Percentiles rank a stretch among this genome's conserved stretches.
Evolutionary conservation across 2,888 invertebrate genomes (phyloP).

Genomic region (Seladonia tumulorum): DNA sequence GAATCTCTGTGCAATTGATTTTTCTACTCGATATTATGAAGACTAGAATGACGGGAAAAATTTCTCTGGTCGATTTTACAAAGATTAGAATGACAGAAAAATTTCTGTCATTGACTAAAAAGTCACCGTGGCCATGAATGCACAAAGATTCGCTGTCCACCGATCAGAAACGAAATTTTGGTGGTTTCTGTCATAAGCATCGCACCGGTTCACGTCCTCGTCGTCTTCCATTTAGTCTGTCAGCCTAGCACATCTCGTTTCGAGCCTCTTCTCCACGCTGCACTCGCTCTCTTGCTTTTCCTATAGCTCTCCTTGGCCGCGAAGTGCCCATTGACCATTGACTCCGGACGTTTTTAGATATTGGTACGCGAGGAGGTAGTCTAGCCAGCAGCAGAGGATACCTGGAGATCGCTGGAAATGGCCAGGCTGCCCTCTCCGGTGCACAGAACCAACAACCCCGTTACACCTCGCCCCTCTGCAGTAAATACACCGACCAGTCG

Average conservation of each 20-base stretch:
- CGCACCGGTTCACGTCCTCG: background rate
- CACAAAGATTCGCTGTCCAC: background rate
- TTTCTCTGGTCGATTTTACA: too few species aligned
- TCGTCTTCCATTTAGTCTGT: background rate
- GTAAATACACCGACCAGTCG: constrained; percentile 80
- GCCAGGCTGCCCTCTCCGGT: constrained; percentile 52
- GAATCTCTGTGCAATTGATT: background rate
- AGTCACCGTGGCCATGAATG: background rate
- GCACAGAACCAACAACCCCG: constrained; percentile 67
- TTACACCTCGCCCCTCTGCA: constrained; percentile 74
- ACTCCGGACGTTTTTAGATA: constrained; percentile 69
- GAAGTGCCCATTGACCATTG: background rate
- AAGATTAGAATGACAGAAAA: too few species aligned
- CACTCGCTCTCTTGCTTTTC: background rate
- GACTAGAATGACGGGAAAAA: too few species aligned
- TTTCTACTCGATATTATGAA: too few species aligned
- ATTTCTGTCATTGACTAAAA: too few species aligned
- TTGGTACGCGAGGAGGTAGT: constrained; percentile 79
- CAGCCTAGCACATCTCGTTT: background rate
- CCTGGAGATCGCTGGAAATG: constrained; percentile 75
- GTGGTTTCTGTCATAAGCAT: background rate
- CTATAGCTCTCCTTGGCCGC: background rate
- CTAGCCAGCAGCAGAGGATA: constrained; percentile 80
- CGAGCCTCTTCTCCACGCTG: background rate
- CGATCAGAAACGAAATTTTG: background rate